Base-by-base conservation (phyloP, 1,140 invertebrate genomes). In the Homalodisca vitripennis region DNA sequence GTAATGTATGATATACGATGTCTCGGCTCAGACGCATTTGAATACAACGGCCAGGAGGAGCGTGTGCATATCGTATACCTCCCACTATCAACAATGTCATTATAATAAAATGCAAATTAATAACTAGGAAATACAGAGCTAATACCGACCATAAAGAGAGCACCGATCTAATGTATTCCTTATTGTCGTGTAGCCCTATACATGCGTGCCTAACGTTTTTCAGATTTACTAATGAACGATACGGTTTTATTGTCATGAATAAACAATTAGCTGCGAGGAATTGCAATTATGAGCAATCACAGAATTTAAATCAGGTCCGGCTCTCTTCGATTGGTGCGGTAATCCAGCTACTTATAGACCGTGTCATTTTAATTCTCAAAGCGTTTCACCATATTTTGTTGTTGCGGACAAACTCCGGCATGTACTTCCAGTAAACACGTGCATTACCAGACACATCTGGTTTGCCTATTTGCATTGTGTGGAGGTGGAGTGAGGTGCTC, bases 71-170 rank as follows among this genome's bases (percentile, higher is more conserved):
- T n/a, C n/a, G n/a, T 14, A 63, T 63, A 27, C 63, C 63, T 46
- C 63, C 63, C 63, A 66, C 63, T 26, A 66, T 47, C 63, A 46
- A 20, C 63, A 31, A 66, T 46, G 63, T 46, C 24, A 34, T 66
- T 66, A 31, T 66, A 66, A 66, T 66, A 66, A 66, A 66, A 66
- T 66, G 63, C 63, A 66, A 31, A 66, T 66, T 66, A 66, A 66
- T 66, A 66, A 66, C 32, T 20, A 66, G 32, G 32, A 66, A 47
- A 66, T 26, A 26, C 63, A n/a, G 31, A 47, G 27, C 62, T 31
- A 66, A 34, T 66, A 66, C 26, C 20, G 41, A 26, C 63, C 63
- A 64, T 60, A 60, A 64, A 64, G 14, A 41, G 62, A 32, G 29
- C 55, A 29, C 6, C 6, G 48, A 3, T 51, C 27, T 60, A 60